Base-by-base conservation (phyloP, 2,888 invertebrate genomes). In the Metacarcinus magister region DNA sequence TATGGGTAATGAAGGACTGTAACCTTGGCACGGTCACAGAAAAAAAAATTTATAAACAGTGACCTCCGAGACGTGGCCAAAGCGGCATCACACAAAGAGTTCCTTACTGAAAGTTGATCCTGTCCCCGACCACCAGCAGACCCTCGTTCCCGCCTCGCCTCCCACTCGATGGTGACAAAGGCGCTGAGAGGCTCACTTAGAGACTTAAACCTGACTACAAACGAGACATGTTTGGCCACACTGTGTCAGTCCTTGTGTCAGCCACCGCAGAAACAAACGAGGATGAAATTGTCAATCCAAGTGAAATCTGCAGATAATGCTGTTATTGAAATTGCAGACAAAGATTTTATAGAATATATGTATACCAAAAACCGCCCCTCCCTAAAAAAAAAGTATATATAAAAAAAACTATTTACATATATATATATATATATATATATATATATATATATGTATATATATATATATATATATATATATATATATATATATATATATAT, bases 381-480 rank as follows among this genome's bases (percentile, higher is more conserved):
- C 23, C 19, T 23, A 44, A 94, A 67, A 82, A 44, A 94, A n/a
- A 94, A 10, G 28, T 75, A 87, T 87, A 94, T 87, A 44, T 94
- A 87, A 90, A 48, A 60, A 90, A 82, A 32, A 43, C 23, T 94
- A 39, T 75, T 23, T 82, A 13, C 54, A 46, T 94, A 46, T 48
- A n/a, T 39, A 44, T 87, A 82, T 82, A 75, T 89, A 82, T 43
- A 87, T 44, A 82, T 87, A 82, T 82, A 46, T n/a, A 19, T 43
- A 94, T 82, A 94, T 94, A 43, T 82, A 87, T 87, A 44, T 28
- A 87, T 0, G 46, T 5, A 87, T 13, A 87, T 23, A 87, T 8
- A 46, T 48, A 32, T 5, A 94, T 10, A 87, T 28, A 28, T 44
- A 82, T 46, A 82, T 5, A 94, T 16, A 87, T 46, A 46, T n/a